A percentile compares a stretch with the other conserved stretches of the same genome.
Conservation (phyloP, 2,888 invertebrate species). For the Lasioglossum vierecki region DNA sequence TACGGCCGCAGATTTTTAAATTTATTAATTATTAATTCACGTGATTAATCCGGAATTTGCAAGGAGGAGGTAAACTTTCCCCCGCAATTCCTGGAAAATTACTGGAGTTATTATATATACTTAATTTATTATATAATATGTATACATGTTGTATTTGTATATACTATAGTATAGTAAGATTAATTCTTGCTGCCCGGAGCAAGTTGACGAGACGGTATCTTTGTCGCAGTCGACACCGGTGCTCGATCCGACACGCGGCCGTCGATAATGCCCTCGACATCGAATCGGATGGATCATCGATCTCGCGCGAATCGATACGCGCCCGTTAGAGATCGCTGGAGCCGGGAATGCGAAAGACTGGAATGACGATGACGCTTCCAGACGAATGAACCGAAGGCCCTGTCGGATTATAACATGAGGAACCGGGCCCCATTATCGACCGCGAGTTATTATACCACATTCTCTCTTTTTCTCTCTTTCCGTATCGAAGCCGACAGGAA, state of each 20-base stretch:
- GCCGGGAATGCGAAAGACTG: background rate
- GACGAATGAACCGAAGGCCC: background rate
- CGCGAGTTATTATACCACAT: constrained; percentile 31
- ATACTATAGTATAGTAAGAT: too few species aligned
- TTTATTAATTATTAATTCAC: background rate
- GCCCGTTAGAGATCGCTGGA: background rate
- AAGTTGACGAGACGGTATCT: constrained; percentile 8
- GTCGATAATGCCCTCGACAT: constrained; percentile 52
- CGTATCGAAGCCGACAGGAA: constrained; percentile 1
- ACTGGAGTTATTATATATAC: too few species aligned
- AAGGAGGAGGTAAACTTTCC: too few species aligned
- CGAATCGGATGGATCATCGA: constrained; percentile 22
- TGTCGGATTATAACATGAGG: background rate
- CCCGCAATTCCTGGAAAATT: too few species aligned
- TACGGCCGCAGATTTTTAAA: background rate
- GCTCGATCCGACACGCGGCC: constrained; percentile 16
- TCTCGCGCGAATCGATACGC: constrained; percentile 11
- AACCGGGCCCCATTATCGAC: constrained; percentile 28
- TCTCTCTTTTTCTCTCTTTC: too few species aligned
- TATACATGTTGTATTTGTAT: too few species aligned
- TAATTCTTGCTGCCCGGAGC: background rate
- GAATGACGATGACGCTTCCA: background rate
- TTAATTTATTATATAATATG: too few species aligned
- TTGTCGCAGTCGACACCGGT: constrained; percentile 43
- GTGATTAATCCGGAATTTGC: too few species aligned